Conservation (phyloP, 2,797 vertebrate genomes). For the Macrochelys suwanniensis region DNA sequence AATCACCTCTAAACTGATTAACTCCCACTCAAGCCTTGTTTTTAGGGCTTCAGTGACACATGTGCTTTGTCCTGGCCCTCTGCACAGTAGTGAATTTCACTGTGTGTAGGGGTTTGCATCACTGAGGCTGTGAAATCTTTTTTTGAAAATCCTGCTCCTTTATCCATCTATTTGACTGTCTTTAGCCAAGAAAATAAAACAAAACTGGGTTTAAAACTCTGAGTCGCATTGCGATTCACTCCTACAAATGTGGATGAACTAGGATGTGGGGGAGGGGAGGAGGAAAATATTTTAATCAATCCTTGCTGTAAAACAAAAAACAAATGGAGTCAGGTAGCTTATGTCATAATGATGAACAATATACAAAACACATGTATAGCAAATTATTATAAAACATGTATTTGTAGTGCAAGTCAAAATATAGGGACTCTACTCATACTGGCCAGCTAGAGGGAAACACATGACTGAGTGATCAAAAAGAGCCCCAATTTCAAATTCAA, state of each 20-base stretch:
- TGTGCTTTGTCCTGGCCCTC: neutral
- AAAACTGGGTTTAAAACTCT: neutral
- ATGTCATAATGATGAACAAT: slow-evolving; percentile 80
- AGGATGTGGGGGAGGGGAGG: neutral
- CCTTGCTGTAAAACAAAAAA: slow-evolving; percentile 63
- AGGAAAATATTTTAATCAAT: slow-evolving; percentile 35
- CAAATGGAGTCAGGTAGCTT: slow-evolving; percentile 80
- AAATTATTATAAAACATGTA: slow-evolving; percentile 82
- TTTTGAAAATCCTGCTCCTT: slow-evolving; percentile 7
- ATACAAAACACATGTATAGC: slow-evolving; percentile 78
- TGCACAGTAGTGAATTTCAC: slow-evolving; percentile 31
- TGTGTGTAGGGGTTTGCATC: slow-evolving; percentile 2
- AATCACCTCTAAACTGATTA: fast-evolving
- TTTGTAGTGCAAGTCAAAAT: slow-evolving; percentile 86
- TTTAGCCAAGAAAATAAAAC: neutral
- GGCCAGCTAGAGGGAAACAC: slow-evolving; percentile 84
- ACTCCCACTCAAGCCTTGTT: fast-evolving
- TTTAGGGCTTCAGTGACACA: fast-evolving
- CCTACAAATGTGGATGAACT: neutral
- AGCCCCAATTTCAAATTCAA: slow-evolving; percentile 81
- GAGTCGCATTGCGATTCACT: neutral
- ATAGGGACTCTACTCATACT: slow-evolving; percentile 83
- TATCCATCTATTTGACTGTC: slow-evolving; percentile 5
- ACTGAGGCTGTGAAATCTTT: neutral
- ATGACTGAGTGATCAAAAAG: slow-evolving; percentile 78